Conservation (phyloP, 2,888 invertebrate genomes). For the Ophioninae sp. region DNA sequence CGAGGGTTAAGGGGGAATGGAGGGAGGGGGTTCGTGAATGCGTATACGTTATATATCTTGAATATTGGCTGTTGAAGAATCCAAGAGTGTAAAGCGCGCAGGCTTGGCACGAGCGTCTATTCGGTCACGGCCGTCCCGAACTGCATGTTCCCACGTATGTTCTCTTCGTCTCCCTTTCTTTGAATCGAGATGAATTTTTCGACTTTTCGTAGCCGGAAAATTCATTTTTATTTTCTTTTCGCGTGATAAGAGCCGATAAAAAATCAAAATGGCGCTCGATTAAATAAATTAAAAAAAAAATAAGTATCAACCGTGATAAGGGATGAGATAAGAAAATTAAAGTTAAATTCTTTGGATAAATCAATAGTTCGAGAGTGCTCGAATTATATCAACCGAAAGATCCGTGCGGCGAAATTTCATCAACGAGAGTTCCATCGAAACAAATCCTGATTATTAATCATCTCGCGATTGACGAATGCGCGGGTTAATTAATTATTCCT, state of each 20-base stretch:
- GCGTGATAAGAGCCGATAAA: neutral
- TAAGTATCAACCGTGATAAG: neutral
- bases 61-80: slow-evolving; percentile 43
- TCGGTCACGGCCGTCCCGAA: slow-evolving; percentile 51
- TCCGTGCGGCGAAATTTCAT: neutral
- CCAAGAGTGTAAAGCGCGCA: slow-evolving; percentile 64
- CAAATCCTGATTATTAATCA: neutral
- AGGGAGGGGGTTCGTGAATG: neutral
- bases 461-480: neutral
- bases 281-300: neutral
- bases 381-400: neutral
- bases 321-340: neutral
- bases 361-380: neutral
- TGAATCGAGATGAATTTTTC: neutral
- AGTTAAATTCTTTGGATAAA: neutral
- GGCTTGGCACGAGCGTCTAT: slow-evolving; percentile 70
- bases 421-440: neutral
- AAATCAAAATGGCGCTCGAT: neutral
- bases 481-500: neutral
- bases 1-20: neutral
- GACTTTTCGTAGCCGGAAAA: neutral
- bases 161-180: slow-evolving; percentile 11
- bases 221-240: neutral
- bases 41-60: neutral
- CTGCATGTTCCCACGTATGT: slow-evolving; percentile 46